phyloP scores from a whole-genome alignment of 2,797 vertebrate genomes.

The Ara ararauna region DNA sequence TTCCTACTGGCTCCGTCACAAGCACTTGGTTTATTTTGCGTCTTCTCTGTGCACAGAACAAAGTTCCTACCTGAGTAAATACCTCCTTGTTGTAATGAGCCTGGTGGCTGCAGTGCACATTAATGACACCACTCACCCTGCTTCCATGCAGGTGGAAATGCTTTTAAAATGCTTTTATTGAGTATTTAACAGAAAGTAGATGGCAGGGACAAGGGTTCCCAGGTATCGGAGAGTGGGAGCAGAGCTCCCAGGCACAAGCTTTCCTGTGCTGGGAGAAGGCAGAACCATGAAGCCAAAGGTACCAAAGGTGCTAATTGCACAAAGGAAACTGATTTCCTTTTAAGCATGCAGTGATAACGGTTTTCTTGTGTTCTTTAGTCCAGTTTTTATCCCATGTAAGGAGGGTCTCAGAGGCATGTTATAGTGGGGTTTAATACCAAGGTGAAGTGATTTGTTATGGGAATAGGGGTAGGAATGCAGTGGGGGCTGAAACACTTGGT shows the following conservation, averaged over 20 bases:
- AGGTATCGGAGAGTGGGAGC: not conserved
- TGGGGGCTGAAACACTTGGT: fast-evolving
- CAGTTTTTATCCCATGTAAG: not conserved
- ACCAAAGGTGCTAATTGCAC: not conserved
- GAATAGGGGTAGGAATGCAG: not conserved
- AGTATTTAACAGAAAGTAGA: not conserved
- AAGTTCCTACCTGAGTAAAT: not conserved
- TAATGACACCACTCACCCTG: not conserved
- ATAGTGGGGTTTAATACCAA: not conserved
- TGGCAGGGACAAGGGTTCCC: not conserved
- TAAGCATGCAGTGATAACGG: fast-evolving
- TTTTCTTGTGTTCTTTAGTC: not conserved
- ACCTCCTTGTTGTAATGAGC: not conserved
- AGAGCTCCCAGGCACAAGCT: not conserved
- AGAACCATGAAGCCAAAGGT: not conserved
- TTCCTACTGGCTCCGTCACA: not conserved
- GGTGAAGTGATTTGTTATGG: not conserved
- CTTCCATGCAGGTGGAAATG: not conserved
- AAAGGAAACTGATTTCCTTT: not conserved
- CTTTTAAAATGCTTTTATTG: not conserved
- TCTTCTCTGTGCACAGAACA: not conserved
- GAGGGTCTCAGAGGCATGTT: not conserved
- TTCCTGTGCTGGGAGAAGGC: not conserved
- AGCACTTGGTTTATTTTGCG: not conserved
- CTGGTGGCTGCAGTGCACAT: not conserved